These are phyloP conservation scores for Bubo blakistoni DNA, from an alignment of 2,113 vertebrate species.

Conservation along the genomic window DNA sequence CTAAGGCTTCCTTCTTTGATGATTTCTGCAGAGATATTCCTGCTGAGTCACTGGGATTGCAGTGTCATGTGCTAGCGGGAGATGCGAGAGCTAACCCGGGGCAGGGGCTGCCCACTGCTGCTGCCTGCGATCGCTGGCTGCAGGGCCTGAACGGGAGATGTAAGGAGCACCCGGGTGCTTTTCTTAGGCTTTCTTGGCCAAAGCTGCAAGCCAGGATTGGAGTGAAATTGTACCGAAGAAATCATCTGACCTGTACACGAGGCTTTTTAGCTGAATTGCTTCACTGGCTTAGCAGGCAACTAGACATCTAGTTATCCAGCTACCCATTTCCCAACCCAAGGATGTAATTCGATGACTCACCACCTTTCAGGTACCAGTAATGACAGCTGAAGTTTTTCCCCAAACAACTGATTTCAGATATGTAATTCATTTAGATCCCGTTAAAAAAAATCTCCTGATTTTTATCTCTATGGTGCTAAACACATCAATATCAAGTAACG, in stretches of 20 bases:
- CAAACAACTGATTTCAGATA: neutral
- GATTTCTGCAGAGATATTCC: neutral
- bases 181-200: neutral
- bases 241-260: neutral
- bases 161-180: neutral
- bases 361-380: neutral
- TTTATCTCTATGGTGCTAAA: conserved; percentile 3
- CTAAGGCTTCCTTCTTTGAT: neutral
- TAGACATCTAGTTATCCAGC: neutral
- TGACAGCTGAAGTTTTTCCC: neutral
- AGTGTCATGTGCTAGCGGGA: neutral
- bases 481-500: neutral
- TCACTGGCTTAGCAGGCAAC: neutral
- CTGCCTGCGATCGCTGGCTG: rapidly evolving
- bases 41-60: neutral
- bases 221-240: neutral
- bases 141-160: rapidly evolving
- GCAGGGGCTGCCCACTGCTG: neutral
- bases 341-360: conserved; percentile 5
- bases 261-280: neutral
- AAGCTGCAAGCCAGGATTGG: neutral
- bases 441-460: neutral
- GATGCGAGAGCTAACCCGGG: neutral
- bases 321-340: neutral
- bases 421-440: neutral